Percentiles rank a stretch among this genome's conserved stretches.
phyloP scores from a whole-genome alignment of 2,113 vertebrate genomes.

The Spea multiplicata region DNA sequence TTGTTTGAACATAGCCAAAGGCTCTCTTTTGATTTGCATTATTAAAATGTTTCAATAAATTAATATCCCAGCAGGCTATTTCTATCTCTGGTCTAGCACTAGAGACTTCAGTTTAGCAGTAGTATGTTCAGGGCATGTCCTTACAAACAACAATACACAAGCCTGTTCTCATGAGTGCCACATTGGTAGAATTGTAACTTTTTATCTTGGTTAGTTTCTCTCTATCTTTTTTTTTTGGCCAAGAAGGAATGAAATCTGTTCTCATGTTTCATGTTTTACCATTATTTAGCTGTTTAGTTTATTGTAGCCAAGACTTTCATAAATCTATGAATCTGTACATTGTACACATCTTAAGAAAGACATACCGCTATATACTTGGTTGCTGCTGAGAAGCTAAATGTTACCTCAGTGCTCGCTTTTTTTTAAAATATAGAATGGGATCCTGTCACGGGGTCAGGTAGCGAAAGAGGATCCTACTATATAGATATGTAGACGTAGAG shows the following conservation, averaged over 20 bases:
- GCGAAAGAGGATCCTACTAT: too few species aligned
- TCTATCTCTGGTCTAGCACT: conserved; percentile 29
- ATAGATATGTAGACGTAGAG: too few species aligned
- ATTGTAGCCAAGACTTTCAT: too few species aligned
- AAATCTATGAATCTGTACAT: too few species aligned
- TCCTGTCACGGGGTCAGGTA: too few species aligned
- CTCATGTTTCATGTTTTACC: too few species aligned
- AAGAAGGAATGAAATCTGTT: neutral
- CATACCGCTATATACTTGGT: too few species aligned
- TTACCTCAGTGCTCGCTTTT: too few species aligned
- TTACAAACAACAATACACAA: neutral
- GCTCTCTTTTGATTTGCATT: conserved; percentile 53
- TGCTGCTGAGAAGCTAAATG: too few species aligned
- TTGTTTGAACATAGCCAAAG: conserved; percentile 42
- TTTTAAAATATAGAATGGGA: too few species aligned
- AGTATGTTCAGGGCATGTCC: conserved; percentile 12
- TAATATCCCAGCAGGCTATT: conserved; percentile 50
- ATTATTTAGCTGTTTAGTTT: too few species aligned
- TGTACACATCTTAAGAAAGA: too few species aligned
- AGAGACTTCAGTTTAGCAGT: conserved; percentile 49
- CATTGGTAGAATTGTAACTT: neutral
- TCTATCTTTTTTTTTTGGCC: neutral
- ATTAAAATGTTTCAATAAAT: conserved; percentile 54
- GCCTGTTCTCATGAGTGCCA: neutral
- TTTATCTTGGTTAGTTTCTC: neutral